These are phyloP conservation scores for Halcyon chelicuti DNA, from an alignment of 2,797 vertebrate species.

Conservation along the genomic window DNA sequence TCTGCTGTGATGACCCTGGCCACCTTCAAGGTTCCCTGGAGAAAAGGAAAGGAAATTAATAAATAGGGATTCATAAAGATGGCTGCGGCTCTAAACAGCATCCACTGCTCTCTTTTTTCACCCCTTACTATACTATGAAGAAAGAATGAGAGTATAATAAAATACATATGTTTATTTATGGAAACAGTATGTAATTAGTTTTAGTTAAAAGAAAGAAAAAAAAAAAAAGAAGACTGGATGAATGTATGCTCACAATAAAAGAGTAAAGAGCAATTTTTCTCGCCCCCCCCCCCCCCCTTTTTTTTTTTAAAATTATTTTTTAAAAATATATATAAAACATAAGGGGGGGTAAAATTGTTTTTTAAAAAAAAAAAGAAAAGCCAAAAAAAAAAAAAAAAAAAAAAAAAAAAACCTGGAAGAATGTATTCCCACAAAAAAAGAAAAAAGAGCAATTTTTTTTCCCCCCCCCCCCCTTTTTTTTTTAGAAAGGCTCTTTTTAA, in stretches of 20 bases:
- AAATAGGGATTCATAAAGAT: conserved; percentile 28
- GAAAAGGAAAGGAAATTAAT: conserved; percentile 44
- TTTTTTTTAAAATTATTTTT: no score
- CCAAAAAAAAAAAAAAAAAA: conserved; percentile 2
- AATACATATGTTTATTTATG: neutral
- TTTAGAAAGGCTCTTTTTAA: neutral
- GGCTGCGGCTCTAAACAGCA: conserved; percentile 21
- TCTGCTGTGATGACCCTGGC: neutral
- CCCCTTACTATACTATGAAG: neutral
- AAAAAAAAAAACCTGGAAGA: neutral
- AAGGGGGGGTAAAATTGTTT: no score
- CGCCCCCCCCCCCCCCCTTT: neutral
- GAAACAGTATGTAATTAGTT: conserved; percentile 46
- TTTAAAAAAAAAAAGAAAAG: no score
- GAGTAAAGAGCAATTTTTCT: neutral
- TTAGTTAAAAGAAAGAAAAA: neutral
- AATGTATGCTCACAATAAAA: neutral
- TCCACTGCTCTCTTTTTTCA: conserved; percentile 7
- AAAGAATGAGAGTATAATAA: conserved; percentile 68
- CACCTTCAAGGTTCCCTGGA: conserved; percentile 27
- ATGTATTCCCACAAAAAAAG: neutral
- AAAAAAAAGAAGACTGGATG: neutral
- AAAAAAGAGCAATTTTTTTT: neutral
- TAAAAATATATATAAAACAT: no score
- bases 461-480: neutral